phyloP scores from a whole-genome alignment of 2,113 vertebrate species.

The Actinemys pallida region DNA sequence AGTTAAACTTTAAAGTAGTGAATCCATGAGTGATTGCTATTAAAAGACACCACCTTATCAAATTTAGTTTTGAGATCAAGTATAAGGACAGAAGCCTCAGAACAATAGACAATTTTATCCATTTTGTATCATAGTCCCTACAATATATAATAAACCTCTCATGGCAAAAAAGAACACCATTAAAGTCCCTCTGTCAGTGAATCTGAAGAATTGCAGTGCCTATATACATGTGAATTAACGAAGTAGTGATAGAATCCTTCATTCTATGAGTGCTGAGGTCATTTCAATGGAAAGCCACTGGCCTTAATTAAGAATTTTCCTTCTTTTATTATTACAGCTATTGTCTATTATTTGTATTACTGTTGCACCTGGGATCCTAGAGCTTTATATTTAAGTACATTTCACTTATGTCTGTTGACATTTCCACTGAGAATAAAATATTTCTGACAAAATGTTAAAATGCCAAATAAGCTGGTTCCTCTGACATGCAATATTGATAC shows the following conservation, averaged over 20 bases:
- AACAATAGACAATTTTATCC: neutral
- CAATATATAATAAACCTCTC: neutral
- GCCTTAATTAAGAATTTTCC: neutral
- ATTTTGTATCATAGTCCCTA: neutral
- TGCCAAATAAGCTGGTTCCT: neutral
- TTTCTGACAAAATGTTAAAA: neutral
- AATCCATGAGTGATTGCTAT: neutral
- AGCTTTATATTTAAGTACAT: neutral
- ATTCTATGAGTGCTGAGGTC: neutral
- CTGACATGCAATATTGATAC: neutral
- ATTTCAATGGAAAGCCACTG: neutral
- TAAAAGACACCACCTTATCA: neutral
- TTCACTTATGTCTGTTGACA: neutral
- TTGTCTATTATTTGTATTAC: neutral
- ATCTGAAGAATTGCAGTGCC: neutral
- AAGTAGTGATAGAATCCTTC: neutral
- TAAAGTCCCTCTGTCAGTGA: neutral
- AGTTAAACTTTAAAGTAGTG: neutral
- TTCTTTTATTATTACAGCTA: neutral
- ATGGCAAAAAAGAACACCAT: neutral
- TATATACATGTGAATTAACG: neutral
- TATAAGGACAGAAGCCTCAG: neutral
- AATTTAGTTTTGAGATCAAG: neutral
- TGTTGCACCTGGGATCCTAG: neutral
- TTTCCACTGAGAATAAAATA: neutral